These are phyloP conservation scores for Xyrichtys novacula DNA, from an alignment of 2,797 vertebrate genomes.

Conservation along the genomic window DNA sequence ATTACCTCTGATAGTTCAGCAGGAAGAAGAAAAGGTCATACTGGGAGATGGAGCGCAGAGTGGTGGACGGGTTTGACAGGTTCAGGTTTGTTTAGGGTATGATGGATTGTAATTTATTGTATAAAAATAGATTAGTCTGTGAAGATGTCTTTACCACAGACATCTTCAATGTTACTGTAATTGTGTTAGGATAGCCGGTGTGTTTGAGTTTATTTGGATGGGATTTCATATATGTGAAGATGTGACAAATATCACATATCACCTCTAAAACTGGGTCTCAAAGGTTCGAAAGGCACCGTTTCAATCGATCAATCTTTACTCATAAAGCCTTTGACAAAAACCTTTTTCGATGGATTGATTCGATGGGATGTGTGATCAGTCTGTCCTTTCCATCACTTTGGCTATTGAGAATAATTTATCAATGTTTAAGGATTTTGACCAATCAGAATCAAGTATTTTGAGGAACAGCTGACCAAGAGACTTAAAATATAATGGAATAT, in stretches of 20 bases:
- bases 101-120: constrained; percentile 71
- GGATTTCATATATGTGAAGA: neutral
- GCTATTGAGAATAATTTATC: too few species aligned
- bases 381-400: too few species aligned
- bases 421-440: too few species aligned
- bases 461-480: too few species aligned
- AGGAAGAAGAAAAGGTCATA: constrained; percentile 82
- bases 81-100: constrained; percentile 72
- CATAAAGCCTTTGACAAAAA: too few species aligned
- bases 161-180: constrained; percentile 43
- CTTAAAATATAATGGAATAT: too few species aligned
- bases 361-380: too few species aligned
- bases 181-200: neutral
- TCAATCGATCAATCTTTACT: too few species aligned
- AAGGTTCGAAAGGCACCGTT: too few species aligned
- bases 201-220: neutral
- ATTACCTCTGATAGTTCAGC: constrained; percentile 81
- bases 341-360: too few species aligned
- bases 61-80: constrained; percentile 66
- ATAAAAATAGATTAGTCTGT: constrained; percentile 64
- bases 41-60: constrained; percentile 49
- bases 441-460: too few species aligned
- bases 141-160: constrained; percentile 45
- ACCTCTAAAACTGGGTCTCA: too few species aligned
- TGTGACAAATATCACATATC: neutral